Evolutionary conservation across 2,797 vertebrate genomes (phyloP).

Genomic region (Spondyliosoma cantharus): DNA sequence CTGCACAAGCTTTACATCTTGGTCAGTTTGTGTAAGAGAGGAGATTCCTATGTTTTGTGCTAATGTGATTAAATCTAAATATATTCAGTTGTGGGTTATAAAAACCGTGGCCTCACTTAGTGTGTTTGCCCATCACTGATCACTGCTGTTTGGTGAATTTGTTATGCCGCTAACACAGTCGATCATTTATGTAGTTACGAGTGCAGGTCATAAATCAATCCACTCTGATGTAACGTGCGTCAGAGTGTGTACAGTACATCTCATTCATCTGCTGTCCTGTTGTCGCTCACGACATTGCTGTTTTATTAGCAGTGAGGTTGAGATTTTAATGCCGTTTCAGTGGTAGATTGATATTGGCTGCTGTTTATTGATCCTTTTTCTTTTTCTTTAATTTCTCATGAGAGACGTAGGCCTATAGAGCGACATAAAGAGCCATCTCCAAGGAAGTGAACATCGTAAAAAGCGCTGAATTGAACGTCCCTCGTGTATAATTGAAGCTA

Average conservation of each 20-base stretch:
- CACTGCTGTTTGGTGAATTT: constrained; percentile 6
- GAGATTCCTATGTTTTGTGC: not conserved
- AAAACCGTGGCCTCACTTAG: not conserved
- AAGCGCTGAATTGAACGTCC: constrained; percentile 37
- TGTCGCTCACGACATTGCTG: constrained; percentile 3
- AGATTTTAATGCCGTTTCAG: constrained; percentile 42
- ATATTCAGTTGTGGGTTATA: not conserved
- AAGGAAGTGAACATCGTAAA: constrained; percentile 33
- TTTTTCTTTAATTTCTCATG: constrained; percentile 48
- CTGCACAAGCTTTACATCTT: constrained; percentile 10
- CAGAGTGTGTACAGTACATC: not conserved
- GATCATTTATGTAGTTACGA: constrained; percentile 33
- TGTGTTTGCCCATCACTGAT: not conserved
- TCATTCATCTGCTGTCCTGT: constrained; percentile 34
- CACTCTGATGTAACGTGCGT: not conserved
- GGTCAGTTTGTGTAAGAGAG: not conserved
- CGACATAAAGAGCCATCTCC: constrained; percentile 35
- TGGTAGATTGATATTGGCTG: constrained; percentile 61
- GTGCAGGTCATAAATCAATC: constrained; percentile 42
- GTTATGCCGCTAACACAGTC: constrained; percentile 7
- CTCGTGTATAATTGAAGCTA: constrained; percentile 36
- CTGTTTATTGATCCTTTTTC: constrained; percentile 70
- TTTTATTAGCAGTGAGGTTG: constrained; percentile 54
- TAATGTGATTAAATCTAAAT: constrained; percentile 16
- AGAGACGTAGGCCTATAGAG: constrained; percentile 30